phyloP scores from a whole-genome alignment of 2,888 invertebrate species.

The Lithophane ornitopus region DNA sequence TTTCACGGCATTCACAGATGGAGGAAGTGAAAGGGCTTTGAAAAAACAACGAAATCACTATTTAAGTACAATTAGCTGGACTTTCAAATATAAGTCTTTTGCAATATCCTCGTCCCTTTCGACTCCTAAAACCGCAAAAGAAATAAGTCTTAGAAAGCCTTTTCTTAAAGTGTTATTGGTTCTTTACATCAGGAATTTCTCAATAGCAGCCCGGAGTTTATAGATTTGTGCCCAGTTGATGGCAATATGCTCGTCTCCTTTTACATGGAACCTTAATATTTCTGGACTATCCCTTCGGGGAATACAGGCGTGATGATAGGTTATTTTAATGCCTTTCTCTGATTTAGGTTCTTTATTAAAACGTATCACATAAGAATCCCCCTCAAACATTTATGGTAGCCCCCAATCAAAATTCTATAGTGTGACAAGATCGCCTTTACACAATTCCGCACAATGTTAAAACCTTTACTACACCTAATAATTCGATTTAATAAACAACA shows the following conservation, averaged over 20 bases:
- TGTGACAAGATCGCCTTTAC: background rate
- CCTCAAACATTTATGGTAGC: background rate
- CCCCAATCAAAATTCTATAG: background rate
- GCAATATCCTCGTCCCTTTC: background rate
- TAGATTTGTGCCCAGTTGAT: too few species aligned
- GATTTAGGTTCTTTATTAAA: background rate
- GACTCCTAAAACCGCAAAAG: background rate
- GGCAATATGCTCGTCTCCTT: background rate
- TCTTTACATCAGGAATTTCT: too few species aligned
- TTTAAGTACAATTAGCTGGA: background rate
- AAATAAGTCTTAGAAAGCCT: background rate
- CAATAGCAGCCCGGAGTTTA: too few species aligned
- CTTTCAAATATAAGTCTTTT: background rate
- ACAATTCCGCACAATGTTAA: background rate
- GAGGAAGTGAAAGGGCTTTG: background rate
- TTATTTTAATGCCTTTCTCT: background rate
- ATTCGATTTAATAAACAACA: conserved; percentile 21
- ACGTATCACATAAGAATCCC: background rate
- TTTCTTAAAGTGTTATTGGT: background rate
- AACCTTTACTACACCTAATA: background rate
- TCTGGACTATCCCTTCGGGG: background rate
- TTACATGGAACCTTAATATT: background rate
- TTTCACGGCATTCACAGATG: background rate
- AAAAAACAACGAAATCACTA: background rate
- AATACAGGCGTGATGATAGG: too few species aligned